These are phyloP conservation scores for Ichneumoninae sp. DNA, from an alignment of 2,888 invertebrate genomes.

Conservation along the genomic window DNA sequence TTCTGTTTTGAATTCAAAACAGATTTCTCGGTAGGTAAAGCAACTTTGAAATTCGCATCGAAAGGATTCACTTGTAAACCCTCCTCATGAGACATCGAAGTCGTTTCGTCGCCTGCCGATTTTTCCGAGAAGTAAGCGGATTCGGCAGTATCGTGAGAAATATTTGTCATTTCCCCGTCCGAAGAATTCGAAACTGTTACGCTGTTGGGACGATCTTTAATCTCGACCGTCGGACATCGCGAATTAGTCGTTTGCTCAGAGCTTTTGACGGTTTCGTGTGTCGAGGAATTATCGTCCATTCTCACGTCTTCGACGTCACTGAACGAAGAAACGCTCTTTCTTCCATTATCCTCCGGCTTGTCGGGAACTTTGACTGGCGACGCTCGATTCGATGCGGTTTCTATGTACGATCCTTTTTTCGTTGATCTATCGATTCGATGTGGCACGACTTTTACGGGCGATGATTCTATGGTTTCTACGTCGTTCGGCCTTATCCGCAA, in stretches of 20 bases:
- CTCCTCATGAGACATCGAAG: neutral
- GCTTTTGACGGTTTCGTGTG: neutral
- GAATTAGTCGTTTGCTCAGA: neutral
- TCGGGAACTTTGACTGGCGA: slow-evolving; percentile 21
- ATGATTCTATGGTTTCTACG: neutral
- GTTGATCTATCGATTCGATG: neutral
- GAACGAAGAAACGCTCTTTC: neutral
- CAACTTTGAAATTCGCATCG: neutral
- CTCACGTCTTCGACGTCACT: neutral
- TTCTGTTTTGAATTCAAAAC: neutral
- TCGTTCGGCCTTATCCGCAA: slow-evolving; percentile 43
- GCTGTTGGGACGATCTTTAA: neutral
- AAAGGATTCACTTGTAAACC: neutral
- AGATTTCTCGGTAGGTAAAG: neutral
- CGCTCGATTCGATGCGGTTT: slow-evolving; percentile 18
- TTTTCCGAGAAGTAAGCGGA: slow-evolving; percentile 1
- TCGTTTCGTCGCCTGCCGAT: neutral
- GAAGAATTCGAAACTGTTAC: slow-evolving; percentile 2
- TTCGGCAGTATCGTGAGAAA: neutral
- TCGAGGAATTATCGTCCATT: neutral
- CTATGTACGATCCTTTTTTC: slow-evolving; percentile 16
- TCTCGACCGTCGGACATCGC: neutral
- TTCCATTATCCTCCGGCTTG: neutral
- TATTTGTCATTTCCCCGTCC: neutral
- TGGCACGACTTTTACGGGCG: neutral